These are phyloP conservation scores for Meteorus cinctellus DNA, from an alignment of 2,888 invertebrate species.

Conservation along the genomic window DNA sequence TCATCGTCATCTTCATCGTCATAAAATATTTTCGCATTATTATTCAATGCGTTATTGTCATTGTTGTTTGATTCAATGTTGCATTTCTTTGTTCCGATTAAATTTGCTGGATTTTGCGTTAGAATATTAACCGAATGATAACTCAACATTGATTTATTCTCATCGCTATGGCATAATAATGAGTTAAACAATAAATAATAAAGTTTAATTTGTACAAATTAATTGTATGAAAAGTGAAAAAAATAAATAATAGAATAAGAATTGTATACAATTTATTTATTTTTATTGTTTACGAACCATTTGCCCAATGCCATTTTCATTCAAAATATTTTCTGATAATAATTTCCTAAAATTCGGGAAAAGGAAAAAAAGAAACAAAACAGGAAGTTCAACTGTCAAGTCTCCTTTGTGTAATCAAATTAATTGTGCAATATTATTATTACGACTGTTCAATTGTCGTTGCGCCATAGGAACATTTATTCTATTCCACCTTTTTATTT, in stretches of 20 bases:
- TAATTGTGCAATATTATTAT: neutral
- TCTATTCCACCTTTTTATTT: neutral
- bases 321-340: neutral
- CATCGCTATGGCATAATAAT: slow-evolving; percentile 58
- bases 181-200: neutral
- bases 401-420: neutral
- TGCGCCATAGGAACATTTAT: neutral
- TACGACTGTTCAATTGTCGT: neutral
- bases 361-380: neutral
- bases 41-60: slow-evolving; percentile 23
- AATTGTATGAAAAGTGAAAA: neutral
- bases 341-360: neutral
- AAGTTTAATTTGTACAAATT: neutral
- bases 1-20: slow-evolving; percentile 38
- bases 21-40: slow-evolving; percentile 32
- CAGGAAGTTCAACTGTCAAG: no score
- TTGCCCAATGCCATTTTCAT: neutral
- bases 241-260: neutral
- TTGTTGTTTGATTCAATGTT: slow-evolving; percentile 57
- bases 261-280: slow-evolving; percentile 1
- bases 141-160: slow-evolving; percentile 55
- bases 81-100: slow-evolving; percentile 53
- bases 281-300: neutral
- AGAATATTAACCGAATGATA: slow-evolving; percentile 48
- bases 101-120: slow-evolving; percentile 44